A percentile compares a stretch with the other conserved stretches of the same genome.
Evolutionary conservation across 1,140 invertebrate species (phyloP).

Genomic region (Orchesella cincta): DNA sequence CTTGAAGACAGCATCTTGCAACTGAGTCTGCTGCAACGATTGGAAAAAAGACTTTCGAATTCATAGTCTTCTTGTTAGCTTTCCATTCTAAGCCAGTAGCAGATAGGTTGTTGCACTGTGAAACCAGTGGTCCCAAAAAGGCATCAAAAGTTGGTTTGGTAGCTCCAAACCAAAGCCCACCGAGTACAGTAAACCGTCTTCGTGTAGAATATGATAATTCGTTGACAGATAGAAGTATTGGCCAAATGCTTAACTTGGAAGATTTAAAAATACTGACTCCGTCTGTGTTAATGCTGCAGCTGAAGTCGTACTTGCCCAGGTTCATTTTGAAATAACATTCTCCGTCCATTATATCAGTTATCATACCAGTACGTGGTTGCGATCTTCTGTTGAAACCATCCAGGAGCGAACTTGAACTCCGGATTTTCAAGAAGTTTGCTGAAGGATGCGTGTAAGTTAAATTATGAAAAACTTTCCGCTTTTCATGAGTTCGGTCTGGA

Average conservation of each 20-base stretch:
- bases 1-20: slow-evolving; percentile 37
- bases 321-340: slow-evolving; percentile 18
- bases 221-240: slow-evolving; percentile 53
- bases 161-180: slow-evolving; percentile 42
- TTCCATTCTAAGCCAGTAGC: slow-evolving; percentile 31
- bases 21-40: slow-evolving; percentile 32
- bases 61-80: background rate
- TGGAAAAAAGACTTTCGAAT: slow-evolving; percentile 16
- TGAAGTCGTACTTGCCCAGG: slow-evolving; percentile 27
- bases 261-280: slow-evolving; percentile 55
- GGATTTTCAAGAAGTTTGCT: background rate
- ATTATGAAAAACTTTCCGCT: slow-evolving; percentile 26
- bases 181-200: slow-evolving; percentile 46
- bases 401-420: background rate
- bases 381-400: background rate
- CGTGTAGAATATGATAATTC: too few species aligned
- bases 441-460: background rate
- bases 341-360: background rate
- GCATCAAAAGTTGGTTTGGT: slow-evolving; percentile 36
- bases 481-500: background rate
- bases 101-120: background rate
- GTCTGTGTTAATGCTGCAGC: slow-evolving; percentile 49
- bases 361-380: background rate
- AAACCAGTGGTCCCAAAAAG: slow-evolving; percentile 31
- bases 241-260: slow-evolving; percentile 53